Percentiles rank a stretch among this genome's conserved stretches.
Conservation (phyloP, 1,140 invertebrate species). For the Sarcophaga bullata region DNA sequence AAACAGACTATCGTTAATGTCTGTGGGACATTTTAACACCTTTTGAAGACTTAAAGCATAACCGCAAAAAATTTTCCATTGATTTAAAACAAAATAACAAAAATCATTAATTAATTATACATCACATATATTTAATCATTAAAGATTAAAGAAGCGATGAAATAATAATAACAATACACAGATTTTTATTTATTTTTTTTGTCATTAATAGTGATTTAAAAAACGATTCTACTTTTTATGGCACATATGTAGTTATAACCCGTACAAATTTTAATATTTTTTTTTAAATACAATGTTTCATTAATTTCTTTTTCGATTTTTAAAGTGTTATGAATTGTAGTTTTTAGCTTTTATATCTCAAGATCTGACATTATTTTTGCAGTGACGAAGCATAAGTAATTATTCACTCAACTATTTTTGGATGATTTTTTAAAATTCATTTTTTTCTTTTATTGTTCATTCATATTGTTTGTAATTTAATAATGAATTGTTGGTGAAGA, state of each 20-base stretch:
- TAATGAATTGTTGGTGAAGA: neutral
- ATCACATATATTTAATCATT: neutral
- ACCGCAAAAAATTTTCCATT: conserved; percentile 8
- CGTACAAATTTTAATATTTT: neutral
- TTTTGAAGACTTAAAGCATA: neutral
- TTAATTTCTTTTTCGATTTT: neutral
- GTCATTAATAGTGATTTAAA: neutral
- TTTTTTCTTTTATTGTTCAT: neutral
- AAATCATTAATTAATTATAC: neutral
- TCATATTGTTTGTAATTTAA: conserved; percentile 5
- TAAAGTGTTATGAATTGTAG: neutral
- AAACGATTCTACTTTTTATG: neutral
- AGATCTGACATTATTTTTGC: neutral
- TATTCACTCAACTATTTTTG: neutral
- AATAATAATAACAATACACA: neutral
- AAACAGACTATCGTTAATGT: neutral
- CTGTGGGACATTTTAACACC: conserved; percentile 1
- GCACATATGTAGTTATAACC: neutral
- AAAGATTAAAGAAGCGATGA: neutral
- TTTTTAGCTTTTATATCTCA: neutral
- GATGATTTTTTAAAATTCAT: no score
- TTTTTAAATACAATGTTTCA: neutral
- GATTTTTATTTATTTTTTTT: neutral
- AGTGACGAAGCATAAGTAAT: neutral
- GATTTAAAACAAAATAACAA: neutral